Evolutionary conservation across 2,888 invertebrate genomes (phyloP), one percentile per base, ranked within the genome.

Genomic region (Listrodromus nycthemerus): DNA sequence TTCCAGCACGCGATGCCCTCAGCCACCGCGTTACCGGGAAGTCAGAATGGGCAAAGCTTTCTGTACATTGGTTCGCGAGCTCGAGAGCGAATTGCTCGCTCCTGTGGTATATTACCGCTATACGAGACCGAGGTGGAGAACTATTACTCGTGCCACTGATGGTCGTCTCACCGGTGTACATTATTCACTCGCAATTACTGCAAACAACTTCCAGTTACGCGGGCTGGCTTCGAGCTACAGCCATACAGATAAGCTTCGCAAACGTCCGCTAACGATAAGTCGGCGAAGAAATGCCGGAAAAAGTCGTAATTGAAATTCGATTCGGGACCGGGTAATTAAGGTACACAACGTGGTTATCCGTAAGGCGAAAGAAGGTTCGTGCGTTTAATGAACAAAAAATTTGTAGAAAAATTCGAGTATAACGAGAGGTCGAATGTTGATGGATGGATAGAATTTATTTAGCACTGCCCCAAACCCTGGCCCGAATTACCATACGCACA

Each of bases 1-100:
- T 82, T 82, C 37, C 75, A 75, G 52, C 84, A 84, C 84, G 84
- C 84, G 82, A 84, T 84, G 33, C 55, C 33, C 55, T 74, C 66
- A 69, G 33, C 67, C 27, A 52, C 58, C 58, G 55, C 71, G 41
- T 63, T 55, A 65, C 55, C 45, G 70, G 67, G 30, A 63, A 61
- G 27, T 76, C 69, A 61, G 45, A 73, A 75, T 71, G 50, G 58
- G 19, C 21, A 33, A 21, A 27, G 65, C 48, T 71, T 75, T 76
- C 58, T 75, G 55, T 61, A 41, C 41, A 30, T 65, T 73, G 19
- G 50, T 41, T 41, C 24, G 27, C 27, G 48, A 73, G 48, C 30
- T 19, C 27, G 73, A 58, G 71, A 58, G 71, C 37, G 61, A 61
- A 73, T 73, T 73, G 73, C 41, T 73, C 4, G 61, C 30, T 63